Conservation (phyloP, 2,888 invertebrate species). For the Orthosia gracilis region DNA sequence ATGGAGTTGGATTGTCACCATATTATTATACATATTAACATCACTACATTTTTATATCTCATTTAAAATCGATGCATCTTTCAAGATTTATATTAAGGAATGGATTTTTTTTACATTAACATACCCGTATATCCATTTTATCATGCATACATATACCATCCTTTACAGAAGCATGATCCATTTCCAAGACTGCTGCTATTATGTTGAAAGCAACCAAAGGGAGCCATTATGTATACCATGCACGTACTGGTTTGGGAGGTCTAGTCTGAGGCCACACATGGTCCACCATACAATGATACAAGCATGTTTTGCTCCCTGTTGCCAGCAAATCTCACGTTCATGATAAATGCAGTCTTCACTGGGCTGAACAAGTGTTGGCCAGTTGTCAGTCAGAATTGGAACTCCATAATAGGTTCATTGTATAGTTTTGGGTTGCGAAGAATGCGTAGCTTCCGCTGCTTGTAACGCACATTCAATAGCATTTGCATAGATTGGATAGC, state of each 20-base stretch:
- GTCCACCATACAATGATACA: neutral
- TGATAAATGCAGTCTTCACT: neutral
- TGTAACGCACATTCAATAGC: neutral
- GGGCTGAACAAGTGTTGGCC: neutral
- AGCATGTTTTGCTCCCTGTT: neutral
- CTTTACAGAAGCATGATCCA: neutral
- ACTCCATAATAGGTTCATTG: neutral
- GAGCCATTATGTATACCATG: neutral
- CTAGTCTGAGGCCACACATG: neutral
- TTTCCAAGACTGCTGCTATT: neutral
- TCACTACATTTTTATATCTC: neutral
- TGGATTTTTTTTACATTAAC: no score
- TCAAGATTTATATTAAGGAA: neutral
- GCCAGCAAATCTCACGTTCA: neutral
- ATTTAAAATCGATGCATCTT: neutral
- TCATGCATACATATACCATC: neutral
- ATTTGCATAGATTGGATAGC: neutral
- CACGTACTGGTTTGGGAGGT: neutral
- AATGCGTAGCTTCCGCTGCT: neutral
- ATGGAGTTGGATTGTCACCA: slow-evolving; percentile 9
- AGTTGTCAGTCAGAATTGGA: neutral
- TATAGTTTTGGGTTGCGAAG: neutral
- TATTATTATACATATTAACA: no score
- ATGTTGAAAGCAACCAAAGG: neutral
- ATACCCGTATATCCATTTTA: neutral